Evolutionary conservation across 2,888 invertebrate genomes (phyloP).

Genomic region (Drosophila rubida): DNA sequence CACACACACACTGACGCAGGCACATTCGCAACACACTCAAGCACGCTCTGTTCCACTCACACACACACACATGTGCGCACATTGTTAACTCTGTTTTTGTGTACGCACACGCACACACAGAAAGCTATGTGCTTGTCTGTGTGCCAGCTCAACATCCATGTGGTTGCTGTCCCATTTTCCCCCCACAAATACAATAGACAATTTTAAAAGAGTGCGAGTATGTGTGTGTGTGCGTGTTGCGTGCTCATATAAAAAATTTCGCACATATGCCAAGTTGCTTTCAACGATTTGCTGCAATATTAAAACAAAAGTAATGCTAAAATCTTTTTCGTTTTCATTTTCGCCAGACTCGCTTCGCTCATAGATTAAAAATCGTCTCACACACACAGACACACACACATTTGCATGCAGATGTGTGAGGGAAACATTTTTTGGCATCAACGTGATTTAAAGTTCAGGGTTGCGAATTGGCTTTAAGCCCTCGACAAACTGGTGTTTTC

Average conservation of each 20-base stretch:
- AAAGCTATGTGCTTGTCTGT: constrained; percentile 5
- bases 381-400: background rate
- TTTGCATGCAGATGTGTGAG: background rate
- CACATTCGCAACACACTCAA: constrained; percentile 26
- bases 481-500: constrained; percentile 26
- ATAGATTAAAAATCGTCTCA: constrained; percentile 51
- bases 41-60: constrained; percentile 18
- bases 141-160: constrained; percentile 34
- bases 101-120: background rate
- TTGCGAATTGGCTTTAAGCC: constrained; percentile 31
- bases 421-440: constrained; percentile 15
- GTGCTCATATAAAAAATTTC: constrained; percentile 57
- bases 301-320: constrained; percentile 67
- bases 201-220: constrained; percentile 8
- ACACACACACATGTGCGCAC: background rate
- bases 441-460: constrained; percentile 13
- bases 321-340: constrained; percentile 47
- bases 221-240: constrained; percentile 9
- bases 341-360: constrained; percentile 6
- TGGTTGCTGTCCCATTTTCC: constrained; percentile 48
- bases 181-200: constrained; percentile 11
- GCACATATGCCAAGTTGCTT: constrained; percentile 68
- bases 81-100: constrained; percentile 22
- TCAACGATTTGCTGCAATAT: constrained; percentile 66
- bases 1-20: constrained; percentile 10